Base-by-base conservation (phyloP, 2,888 invertebrate genomes). In the Amaurobius ferox region DNA sequence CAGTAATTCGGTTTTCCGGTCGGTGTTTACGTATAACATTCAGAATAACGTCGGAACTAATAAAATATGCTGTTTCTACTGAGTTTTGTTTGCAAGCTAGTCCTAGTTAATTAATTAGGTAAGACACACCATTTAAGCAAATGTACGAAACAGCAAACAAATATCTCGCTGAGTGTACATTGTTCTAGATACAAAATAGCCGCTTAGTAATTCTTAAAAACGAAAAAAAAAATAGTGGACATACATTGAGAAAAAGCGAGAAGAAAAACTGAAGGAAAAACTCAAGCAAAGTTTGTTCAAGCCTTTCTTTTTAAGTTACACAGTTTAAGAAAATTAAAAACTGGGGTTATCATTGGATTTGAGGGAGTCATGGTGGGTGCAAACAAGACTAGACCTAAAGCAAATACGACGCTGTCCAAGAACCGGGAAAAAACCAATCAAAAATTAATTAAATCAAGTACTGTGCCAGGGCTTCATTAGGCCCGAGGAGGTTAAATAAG, bases 391-490 rank as follows among this genome's bases (percentile, higher is more conserved):
- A 73, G 71, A 78, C 85, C 85, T 85, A 85, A 78, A 85, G 85
- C 85, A 85, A 85, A 85, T 85, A 85, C 71, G 64, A 79, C 79
- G 70, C 74, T 86, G 86, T 79, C 86, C 79, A 61, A 73, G 64
- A 86, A n/a, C 79, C 79, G 86, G 79, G 74, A 86, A 86, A 86
- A 86, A 86, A 79, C 77, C 86, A 86, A 86, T 86, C 79, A 86
- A 86, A 86, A 86, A 86, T 86, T 86, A 86, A 86, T 86, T 86
- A 86, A 86, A 86, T 86, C 86, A 86, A 86, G 77, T 79, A 79
- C 55, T 74, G 86, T 76, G 64, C 86, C 72, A 66, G 70, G 67
- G 48, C 86, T 86, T 86, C 86, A 86, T 86, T 86, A 86, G 86
- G 74, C 86, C 79, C 64, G 79, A 79, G 86, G 86, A 86, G 79